phyloP scores from a whole-genome alignment of 2,888 invertebrate genomes.

The Marronus borbonicus region DNA sequence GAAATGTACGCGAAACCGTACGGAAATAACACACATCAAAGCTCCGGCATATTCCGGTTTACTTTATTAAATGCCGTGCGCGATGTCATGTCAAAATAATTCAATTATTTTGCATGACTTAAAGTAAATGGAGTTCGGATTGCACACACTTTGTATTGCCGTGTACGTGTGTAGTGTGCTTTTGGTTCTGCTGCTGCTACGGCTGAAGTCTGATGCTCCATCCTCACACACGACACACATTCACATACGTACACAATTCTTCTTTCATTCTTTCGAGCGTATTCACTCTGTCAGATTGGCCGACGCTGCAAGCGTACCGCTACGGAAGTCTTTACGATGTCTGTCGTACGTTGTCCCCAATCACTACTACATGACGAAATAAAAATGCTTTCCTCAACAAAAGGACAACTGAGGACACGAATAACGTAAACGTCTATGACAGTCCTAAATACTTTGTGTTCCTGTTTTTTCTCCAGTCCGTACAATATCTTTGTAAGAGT shows the following conservation, averaged over 20 bases:
- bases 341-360: constrained; percentile 34
- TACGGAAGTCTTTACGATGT: constrained; percentile 30
- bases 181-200: background rate
- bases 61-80: constrained; percentile 41
- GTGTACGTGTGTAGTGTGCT: constrained; percentile 21
- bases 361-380: constrained; percentile 37
- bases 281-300: constrained; percentile 32
- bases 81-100: constrained; percentile 45
- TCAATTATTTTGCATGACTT: constrained; percentile 46
- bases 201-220: background rate
- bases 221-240: constrained; percentile 12
- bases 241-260: constrained; percentile 13
- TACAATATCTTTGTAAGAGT: too few species aligned
- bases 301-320: constrained; percentile 1
- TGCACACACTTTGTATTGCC: constrained; percentile 25
- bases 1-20: constrained; percentile 24
- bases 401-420: constrained; percentile 6
- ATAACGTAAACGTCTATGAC: constrained; percentile 30
- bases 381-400: constrained; percentile 30
- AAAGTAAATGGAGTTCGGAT: constrained; percentile 42
- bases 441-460: background rate
- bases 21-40: constrained; percentile 38
- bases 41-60: constrained; percentile 28
- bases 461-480: background rate
- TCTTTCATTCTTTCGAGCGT: constrained; percentile 41